A percentile compares a stretch with the other conserved stretches of the same genome.
These are phyloP conservation scores for Ectropis grisescens DNA, from an alignment of 1,140 invertebrate genomes.

Conservation along the genomic window DNA sequence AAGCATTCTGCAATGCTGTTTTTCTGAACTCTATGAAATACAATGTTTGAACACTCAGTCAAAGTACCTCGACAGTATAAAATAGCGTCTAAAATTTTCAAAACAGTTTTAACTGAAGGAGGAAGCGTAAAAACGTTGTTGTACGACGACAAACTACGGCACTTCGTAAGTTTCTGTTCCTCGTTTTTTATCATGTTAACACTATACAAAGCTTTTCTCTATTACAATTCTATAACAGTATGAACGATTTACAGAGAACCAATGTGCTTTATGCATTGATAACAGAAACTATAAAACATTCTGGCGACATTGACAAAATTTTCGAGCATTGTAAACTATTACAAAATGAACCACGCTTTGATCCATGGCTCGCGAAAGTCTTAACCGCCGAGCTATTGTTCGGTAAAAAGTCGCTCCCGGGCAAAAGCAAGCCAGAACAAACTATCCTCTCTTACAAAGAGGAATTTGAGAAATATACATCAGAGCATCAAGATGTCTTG, in stretches of 20 bases:
- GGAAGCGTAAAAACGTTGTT: conserved; percentile 80
- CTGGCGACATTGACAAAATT: conserved; percentile 74
- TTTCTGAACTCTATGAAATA: conserved; percentile 19
- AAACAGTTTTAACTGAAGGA: conserved; percentile 76
- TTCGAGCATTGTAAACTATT: conserved; percentile 75
- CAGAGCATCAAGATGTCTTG: conserved; percentile 34
- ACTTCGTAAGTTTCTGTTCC: conserved; percentile 45
- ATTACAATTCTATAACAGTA: conserved; percentile 5
- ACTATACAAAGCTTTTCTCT: neutral
- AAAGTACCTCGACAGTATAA: conserved; percentile 85
- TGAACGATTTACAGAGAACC: conserved; percentile 74
- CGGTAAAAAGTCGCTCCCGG: conserved; percentile 78
- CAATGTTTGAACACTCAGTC: conserved; percentile 77
- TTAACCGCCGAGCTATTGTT: conserved; percentile 87
- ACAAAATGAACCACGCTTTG: conserved; percentile 76
- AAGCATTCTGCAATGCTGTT: too few relatives aligned
- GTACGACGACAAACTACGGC: conserved; percentile 76
- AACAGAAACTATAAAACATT: conserved; percentile 78
- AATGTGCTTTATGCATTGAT: conserved; percentile 81
- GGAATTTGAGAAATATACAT: conserved; percentile 43
- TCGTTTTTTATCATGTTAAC: too few relatives aligned
- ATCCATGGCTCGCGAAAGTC: conserved; percentile 79
- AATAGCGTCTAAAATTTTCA: conserved; percentile 75
- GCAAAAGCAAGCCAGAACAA: conserved; percentile 77
- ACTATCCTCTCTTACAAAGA: conserved; percentile 78